A percentile compares a stretch with the other conserved stretches of the same genome.
phyloP scores from a whole-genome alignment of 2,888 invertebrate species.

The Lepidochitona cinerea region DNA sequence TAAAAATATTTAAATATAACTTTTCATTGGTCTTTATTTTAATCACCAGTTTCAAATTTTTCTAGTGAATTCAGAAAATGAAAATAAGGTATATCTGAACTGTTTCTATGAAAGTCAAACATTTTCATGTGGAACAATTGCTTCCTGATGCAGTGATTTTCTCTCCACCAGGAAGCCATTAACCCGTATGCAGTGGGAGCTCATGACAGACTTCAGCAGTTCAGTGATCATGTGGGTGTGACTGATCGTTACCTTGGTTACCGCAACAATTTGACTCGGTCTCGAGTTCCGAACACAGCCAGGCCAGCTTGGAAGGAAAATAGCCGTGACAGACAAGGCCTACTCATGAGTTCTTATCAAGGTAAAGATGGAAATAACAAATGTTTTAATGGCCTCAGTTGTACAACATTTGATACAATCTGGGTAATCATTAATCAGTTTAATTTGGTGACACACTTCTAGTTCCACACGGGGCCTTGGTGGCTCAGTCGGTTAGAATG shows the following conservation, averaged over 20 bases:
- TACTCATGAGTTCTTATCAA: not conserved
- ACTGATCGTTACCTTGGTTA: constrained; percentile 70
- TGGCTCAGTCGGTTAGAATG: too few species aligned
- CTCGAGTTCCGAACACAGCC: constrained; percentile 20
- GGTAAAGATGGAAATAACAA: not conserved
- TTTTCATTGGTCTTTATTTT: too few species aligned
- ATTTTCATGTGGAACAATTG: too few species aligned
- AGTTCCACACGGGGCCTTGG: too few species aligned
- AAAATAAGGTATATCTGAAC: too few species aligned
- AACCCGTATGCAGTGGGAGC: constrained; percentile 55
- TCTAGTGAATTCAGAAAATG: too few species aligned
- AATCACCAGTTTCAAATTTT: too few species aligned
- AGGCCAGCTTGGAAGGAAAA: constrained; percentile 46
- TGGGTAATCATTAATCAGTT: too few species aligned
- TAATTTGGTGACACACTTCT: too few species aligned
- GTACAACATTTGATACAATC: not conserved
- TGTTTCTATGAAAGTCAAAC: too few species aligned
- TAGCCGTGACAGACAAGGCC: not conserved
- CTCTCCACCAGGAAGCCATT: constrained; percentile 53
- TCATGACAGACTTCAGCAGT: constrained; percentile 64
- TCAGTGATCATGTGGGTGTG: constrained; percentile 69
- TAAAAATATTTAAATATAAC: too few species aligned
- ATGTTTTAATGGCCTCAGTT: not conserved
- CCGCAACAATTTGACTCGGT: constrained; percentile 63
- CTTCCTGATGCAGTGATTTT: too few species aligned